Conservation (phyloP, 2,797 vertebrate species). For the Mus minutoides region DNA sequence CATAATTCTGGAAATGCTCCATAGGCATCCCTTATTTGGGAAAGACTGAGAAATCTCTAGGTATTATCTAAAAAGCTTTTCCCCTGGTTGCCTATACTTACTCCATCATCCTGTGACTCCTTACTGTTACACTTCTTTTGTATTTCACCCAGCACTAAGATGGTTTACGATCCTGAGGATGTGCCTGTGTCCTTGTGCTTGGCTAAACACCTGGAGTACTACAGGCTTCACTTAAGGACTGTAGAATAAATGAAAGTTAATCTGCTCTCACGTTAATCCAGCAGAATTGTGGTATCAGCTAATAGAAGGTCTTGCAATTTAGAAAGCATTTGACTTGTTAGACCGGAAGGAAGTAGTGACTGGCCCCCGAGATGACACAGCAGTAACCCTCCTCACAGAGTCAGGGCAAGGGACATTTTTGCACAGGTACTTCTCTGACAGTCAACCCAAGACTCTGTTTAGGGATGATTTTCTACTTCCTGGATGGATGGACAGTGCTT, state of each 20-base stretch:
- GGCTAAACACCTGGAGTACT: neutral
- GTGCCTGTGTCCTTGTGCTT: neutral
- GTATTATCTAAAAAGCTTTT: neutral
- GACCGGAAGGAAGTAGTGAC: neutral
- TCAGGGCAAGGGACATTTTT: neutral
- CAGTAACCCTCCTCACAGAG: neutral
- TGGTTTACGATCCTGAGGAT: neutral
- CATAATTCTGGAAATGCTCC: constrained; percentile 2
- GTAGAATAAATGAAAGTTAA: neutral
- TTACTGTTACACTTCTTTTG: neutral
- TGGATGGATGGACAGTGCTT: too few species aligned
- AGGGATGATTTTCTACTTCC: too few species aligned
- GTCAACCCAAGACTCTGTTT: neutral
- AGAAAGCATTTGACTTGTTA: neutral
- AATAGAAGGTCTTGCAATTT: neutral
- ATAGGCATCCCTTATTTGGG: neutral
- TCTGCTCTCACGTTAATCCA: neutral
- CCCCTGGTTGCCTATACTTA: neutral
- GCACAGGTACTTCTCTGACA: neutral
- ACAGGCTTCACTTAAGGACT: neutral
- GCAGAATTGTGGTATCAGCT: neutral
- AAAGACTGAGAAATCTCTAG: neutral
- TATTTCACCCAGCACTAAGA: neutral
- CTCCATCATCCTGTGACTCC: too few species aligned
- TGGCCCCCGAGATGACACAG: neutral